Evolutionary conservation across 2,113 vertebrate genomes (phyloP), one percentile per base, ranked within the genome.

Genomic region (Typhlomys cinereus): DNA sequence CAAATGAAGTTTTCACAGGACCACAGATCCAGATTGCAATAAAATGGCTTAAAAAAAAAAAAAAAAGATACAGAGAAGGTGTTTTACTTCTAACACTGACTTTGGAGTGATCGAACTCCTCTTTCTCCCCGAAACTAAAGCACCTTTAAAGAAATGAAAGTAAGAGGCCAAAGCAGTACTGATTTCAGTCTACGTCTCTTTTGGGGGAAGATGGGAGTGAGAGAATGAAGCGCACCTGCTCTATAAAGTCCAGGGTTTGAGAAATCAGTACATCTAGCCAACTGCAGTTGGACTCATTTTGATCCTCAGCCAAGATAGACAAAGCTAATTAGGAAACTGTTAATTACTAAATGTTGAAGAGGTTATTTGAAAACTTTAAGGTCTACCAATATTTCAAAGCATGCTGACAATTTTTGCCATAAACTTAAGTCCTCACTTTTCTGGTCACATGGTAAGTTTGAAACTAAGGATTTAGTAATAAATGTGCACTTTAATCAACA

Each of bases 331-430:
- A 94, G 57, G 46, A 75, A 87, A 88, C 61, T 85, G 76, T 76
- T 93, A 89, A 95, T 95, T 91, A 95, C 76, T 89, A 95, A 89
- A 94, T 84, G 52, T 71, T 79, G 79, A 66, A 94, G 67, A 90
- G 39, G 41, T 83, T 94, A 92, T 84, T 48, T 89, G 36, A 96
- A 84, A n/a, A 52, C 41, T 4, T 84, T 50, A 67, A 91, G 92
- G 46, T 83, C 75, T 39, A 89, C 59, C 25, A 70, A 78, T 70
- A 89, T 27, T 82, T 36, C 36, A 94, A 92, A 90, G 34, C 88
- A 93, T 39, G 69, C 50, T 50, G 82, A 41, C 48, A 80, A 74
- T 74, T 85, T 87, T 62, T 95, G 79, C 48, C 89, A 92, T 67
- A 89, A 91, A 93, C n/a, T 92, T 85, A 95, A 85, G 73, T 78